Conservation (phyloP, 30 jellyfish, hydroid and myxozoan species). For the Rhopilema esculentum region DNA sequence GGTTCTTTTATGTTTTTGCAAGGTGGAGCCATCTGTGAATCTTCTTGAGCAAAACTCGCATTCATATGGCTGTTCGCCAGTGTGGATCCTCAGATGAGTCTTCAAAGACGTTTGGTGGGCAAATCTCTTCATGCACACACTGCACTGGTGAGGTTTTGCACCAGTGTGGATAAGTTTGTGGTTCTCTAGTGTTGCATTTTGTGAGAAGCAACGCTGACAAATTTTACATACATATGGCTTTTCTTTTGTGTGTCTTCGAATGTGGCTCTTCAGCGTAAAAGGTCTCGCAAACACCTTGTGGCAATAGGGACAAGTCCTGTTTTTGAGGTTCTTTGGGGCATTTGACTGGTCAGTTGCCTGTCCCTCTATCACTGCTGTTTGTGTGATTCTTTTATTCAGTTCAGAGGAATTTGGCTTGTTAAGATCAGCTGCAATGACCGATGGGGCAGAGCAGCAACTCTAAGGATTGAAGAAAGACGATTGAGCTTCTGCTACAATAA, state of each 20-base stretch:
- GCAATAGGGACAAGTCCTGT: constrained; percentile 76
- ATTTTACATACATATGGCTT: constrained; percentile 66
- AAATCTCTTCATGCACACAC: constrained; percentile 62
- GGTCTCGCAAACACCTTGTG: constrained; percentile 73
- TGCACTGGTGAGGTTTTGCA: constrained; percentile 71
- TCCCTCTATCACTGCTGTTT: neutral
- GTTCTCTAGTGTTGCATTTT: constrained; percentile 77
- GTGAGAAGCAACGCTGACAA: constrained; percentile 75
- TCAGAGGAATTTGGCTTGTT: too few relatives aligned
- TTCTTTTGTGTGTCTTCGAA: constrained; percentile 78
- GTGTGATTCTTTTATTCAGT: neutral
- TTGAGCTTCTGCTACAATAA: too few relatives aligned
- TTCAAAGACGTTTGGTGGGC: constrained; percentile 76
- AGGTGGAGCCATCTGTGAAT: constrained; percentile 86
- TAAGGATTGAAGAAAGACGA: too few relatives aligned
- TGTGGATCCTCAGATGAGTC: constrained; percentile 78
- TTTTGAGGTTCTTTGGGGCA: constrained; percentile 32
- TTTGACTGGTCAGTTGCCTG: neutral
- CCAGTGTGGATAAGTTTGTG: constrained; percentile 87
- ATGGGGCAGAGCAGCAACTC: too few relatives aligned
- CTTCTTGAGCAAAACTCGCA: constrained; percentile 68
- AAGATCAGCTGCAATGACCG: too few relatives aligned
- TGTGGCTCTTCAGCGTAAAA: constrained; percentile 75
- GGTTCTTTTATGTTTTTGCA: constrained; percentile 76
- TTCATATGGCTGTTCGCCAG: constrained; percentile 83